Conservation (phyloP, 1,140 invertebrate species). For the Mizuhopecten yessoensis region DNA sequence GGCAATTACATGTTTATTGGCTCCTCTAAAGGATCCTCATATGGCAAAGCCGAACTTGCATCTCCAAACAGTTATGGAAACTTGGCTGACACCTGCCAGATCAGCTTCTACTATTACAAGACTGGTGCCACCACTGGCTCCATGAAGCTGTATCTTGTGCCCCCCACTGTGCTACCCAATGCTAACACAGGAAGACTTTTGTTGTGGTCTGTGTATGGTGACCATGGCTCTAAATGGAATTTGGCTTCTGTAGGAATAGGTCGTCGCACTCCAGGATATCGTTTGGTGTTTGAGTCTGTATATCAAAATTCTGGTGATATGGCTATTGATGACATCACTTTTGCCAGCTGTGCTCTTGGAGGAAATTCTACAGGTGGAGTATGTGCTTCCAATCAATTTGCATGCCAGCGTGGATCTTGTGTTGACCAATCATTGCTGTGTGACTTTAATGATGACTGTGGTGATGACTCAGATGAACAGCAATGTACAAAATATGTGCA, state of each 20-base stretch:
- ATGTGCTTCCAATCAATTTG: slow-evolving; percentile 72
- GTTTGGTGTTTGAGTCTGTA: slow-evolving; percentile 71
- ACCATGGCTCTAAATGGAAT: slow-evolving; percentile 74
- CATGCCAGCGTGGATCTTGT: slow-evolving; percentile 73
- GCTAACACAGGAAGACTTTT: slow-evolving; percentile 50
- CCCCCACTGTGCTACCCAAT: slow-evolving; percentile 66
- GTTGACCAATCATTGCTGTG: slow-evolving; percentile 68
- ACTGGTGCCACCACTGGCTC: slow-evolving; percentile 62
- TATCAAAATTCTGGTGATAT: slow-evolving; percentile 70
- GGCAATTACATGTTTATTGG: slow-evolving; percentile 80
- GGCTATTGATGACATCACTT: slow-evolving; percentile 80
- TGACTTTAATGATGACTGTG: slow-evolving; percentile 79
- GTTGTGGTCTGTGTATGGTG: slow-evolving; percentile 68
- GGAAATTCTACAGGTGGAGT: slow-evolving; percentile 47
- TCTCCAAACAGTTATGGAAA: slow-evolving; percentile 65
- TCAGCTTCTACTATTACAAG: slow-evolving; percentile 74
- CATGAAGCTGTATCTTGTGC: slow-evolving; percentile 67
- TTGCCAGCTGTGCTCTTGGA: slow-evolving; percentile 72
- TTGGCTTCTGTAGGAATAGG: slow-evolving; percentile 71
- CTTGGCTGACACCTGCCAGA: slow-evolving; percentile 62
- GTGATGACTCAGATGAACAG: slow-evolving; percentile 75
- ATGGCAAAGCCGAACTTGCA: slow-evolving; percentile 67
- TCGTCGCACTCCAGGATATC: slow-evolving; percentile 61
- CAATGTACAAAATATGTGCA: slow-evolving; percentile 69
- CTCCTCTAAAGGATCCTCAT: slow-evolving; percentile 68